phyloP scores from a whole-genome alignment of 2,888 invertebrate genomes.

The Cosmorhoe ocellata region DNA sequence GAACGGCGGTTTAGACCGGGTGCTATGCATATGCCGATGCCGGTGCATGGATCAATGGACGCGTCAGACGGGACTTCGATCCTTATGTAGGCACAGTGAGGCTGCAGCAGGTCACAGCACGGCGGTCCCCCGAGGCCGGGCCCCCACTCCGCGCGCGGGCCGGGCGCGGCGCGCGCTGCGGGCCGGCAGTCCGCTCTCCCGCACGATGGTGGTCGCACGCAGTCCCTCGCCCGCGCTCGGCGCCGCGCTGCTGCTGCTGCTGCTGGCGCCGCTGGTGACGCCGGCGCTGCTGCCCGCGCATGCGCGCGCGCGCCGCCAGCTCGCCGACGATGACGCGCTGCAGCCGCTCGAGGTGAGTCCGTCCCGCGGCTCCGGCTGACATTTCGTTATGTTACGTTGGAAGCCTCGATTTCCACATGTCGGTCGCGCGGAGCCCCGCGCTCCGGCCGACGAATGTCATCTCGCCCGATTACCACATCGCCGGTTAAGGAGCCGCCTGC shows the following conservation, averaged over 20 bases:
- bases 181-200: slow-evolving; percentile 34
- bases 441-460: slow-evolving; percentile 6
- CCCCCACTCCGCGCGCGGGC: neutral
- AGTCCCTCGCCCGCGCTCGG: slow-evolving; percentile 35
- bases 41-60: no score
- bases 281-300: slow-evolving; percentile 41
- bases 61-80: no score
- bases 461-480: slow-evolving; percentile 4
- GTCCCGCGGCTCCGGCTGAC: neutral
- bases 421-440: no score
- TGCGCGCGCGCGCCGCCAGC: slow-evolving; percentile 57
- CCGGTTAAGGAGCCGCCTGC: neutral
- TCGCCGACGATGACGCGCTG: slow-evolving; percentile 65
- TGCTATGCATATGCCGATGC: no score
- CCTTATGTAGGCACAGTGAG: no score
- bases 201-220: slow-evolving; percentile 50
- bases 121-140: no score
- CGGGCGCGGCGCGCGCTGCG: slow-evolving; percentile 12
- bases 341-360: slow-evolving; percentile 66
- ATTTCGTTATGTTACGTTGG: no score
- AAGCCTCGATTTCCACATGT: no score
- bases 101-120: no score
- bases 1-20: no score
- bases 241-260: slow-evolving; percentile 41
- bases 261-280: slow-evolving; percentile 42